Evolutionary conservation across 2,888 invertebrate genomes (phyloP), one percentile per base, ranked within the genome.

Genomic region (Orchesella flavescens): DNA sequence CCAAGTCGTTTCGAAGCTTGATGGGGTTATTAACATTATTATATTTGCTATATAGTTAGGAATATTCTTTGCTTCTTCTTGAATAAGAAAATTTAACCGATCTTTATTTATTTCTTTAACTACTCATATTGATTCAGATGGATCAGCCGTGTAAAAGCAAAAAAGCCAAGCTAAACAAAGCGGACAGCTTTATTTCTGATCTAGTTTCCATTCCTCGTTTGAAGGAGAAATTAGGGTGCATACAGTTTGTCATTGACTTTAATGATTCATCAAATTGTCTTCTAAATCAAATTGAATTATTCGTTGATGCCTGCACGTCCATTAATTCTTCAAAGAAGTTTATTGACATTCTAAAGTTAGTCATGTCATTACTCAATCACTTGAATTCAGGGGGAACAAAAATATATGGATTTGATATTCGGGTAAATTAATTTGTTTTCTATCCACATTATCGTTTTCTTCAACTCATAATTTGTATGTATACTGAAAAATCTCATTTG

Each of bases 381-480:
- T 23, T 65, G n/a, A 78, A 66, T 63, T 46, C 66, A 19, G 66
- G 74, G n/a, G 73, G 61, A 13, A 55, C 69, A 15, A 19, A 59
- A 57, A 69, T 84, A 44, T 79, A 61, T 23, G 84, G 79, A 55
- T 84, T 84, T 71, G 74, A 84, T 34, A 84, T 84, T 74, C 74
- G 79, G 57, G 79, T 77, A 43, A 53, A n/a, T 19, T 19, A 12
- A 19, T 65, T 65, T 12, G 7, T 23, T 65, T 23, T 65, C 24
- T 19, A 9, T 3, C 15, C 2, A 68, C 10, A 12, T 43, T 68
- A 34, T 24, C 15, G n/a, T 65, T 34, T 15, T 49, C 49, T 49
- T 12, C 49, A 49, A 12, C 13, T 13, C 49, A 13, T 13, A 12
- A 12, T 49, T 12, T n/a, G n/a, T n/a, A n/a, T n/a, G n/a, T n/a